Base-by-base conservation (phyloP, 1,140 invertebrate species). In the Diabrotica virgifera region DNA sequence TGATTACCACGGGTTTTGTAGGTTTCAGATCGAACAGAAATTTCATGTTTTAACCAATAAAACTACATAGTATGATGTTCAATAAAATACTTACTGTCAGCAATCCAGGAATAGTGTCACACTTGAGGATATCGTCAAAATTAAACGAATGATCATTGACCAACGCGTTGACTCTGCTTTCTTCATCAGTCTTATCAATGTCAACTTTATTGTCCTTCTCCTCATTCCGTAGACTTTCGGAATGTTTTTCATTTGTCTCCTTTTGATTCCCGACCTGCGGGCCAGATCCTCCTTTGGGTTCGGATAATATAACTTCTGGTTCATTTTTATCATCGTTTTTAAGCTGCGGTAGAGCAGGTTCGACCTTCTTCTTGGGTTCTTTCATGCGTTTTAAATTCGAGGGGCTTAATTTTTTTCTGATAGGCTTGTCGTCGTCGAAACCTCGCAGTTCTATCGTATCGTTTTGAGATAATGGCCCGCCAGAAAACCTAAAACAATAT, bases 361-460 rank as follows among this genome's bases (percentile, higher is more conserved):
- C 64, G 51, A 72, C 73, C 61, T 73, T 74, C 62, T 73, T 74
- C 10, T 66, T 63, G 66, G 66, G 72, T 14, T 74, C 73, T n/a
- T 69, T 65, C 11, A 50, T 71, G 58, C n/a, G 77, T 71, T 83
- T 81, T 64, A 80, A 80, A 64, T 80, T 78, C 0, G 74, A 72
- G n/a, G 77, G 73, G 5, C 79, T 79, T 55, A 77, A 14, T 37
- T 65, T 63, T 59, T 82, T 83, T 66, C 83, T 85, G 52, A 78
- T 78, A 37, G 53, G 73, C 58, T 65, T 78, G 5, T 77, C 70
- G 10, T 94, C 91, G 52, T 96, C 93, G 81, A 97, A 97, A 5
- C 95, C 95, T 62, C 89, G 86, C 57, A 97, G 80, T 77, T 97
- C 95, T 64, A 97, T 97, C n/a, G 91, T 95, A 70, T 97, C 95